phyloP scores from a whole-genome alignment of 2,797 vertebrate genomes.

The Alexandromys oeconomus region DNA sequence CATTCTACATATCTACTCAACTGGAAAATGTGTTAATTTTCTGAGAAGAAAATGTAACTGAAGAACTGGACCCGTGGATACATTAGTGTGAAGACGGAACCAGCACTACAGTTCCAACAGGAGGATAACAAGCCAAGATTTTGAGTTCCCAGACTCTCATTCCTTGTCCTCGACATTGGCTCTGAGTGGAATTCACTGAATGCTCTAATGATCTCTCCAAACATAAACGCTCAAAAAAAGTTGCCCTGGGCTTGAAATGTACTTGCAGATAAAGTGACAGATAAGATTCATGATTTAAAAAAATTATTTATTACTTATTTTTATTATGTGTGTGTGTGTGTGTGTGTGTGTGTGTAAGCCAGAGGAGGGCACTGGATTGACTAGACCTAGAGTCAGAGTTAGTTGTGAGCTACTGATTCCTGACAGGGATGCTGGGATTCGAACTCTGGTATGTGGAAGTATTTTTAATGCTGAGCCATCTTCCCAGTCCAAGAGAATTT shows the following conservation, averaged over 20 bases:
- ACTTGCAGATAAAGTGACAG: conserved; percentile 9
- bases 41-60: conserved; percentile 77
- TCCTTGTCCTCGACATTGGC: neutral
- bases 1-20: conserved; percentile 60
- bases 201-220: conserved; percentile 10
- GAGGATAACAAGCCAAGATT: conserved; percentile 52
- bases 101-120: neutral
- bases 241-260: neutral
- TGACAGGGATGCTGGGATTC: neutral
- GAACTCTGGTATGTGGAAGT: neutral
- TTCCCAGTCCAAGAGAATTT: neutral
- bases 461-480: neutral
- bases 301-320: neutral
- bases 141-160: conserved; percentile 50
- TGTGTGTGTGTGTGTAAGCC: neutral
- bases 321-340: neutral
- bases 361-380: neutral
- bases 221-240: conserved; percentile 16
- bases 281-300: neutral
- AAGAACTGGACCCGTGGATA: conserved; percentile 69
- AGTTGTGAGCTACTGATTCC: neutral
- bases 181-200: conserved; percentile 3
- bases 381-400: neutral
- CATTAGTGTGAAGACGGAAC: conserved; percentile 56
- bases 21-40: conserved; percentile 78